Conservation (phyloP, 2,888 invertebrate species). For the Malthinus flaveolus region DNA sequence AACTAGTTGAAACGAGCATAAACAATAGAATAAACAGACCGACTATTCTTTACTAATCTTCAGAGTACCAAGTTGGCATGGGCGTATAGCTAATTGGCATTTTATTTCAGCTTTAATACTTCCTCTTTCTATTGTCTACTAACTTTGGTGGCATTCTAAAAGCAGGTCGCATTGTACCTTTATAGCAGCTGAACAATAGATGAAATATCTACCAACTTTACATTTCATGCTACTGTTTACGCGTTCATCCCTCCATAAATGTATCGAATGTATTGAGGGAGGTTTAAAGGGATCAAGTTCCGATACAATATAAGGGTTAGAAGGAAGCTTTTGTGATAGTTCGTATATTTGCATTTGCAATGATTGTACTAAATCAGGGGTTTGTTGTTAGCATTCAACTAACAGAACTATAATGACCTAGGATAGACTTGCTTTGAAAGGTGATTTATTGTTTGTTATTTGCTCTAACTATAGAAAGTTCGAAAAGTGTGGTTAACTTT, state of each 20-base stretch:
- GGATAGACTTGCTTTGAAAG: constrained; percentile 3
- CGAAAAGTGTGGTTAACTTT: neutral
- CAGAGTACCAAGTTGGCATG: constrained; percentile 18
- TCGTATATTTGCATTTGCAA: constrained; percentile 22
- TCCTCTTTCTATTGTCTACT: constrained; percentile 27
- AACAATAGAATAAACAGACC: constrained; percentile 2
- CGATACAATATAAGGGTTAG: constrained; percentile 17
- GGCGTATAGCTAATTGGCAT: constrained; percentile 29
- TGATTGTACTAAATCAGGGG: constrained; percentile 22
- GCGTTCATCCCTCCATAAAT: constrained; percentile 18
- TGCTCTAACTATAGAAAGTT: constrained; percentile 3
- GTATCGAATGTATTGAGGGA: constrained; percentile 24
- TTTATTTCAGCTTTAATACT: constrained; percentile 31
- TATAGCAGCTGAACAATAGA: constrained; percentile 17
- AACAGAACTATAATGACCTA: constrained; percentile 11
- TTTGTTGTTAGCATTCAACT: constrained; percentile 7
- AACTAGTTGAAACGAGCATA: neutral
- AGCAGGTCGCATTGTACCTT: constrained; percentile 27
- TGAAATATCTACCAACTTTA: constrained; percentile 25
- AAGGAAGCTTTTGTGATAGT: constrained; percentile 14
- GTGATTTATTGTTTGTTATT: constrained; percentile 7
- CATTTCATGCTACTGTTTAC: constrained; percentile 24
- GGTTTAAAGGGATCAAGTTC: constrained; percentile 14
- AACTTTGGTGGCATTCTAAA: constrained; percentile 26
- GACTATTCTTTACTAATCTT: constrained; percentile 2